Evolutionary conservation across 2,888 invertebrate genomes (phyloP), one percentile per base, ranked within the genome.

Genomic region (Tanaodytes sp.): DNA sequence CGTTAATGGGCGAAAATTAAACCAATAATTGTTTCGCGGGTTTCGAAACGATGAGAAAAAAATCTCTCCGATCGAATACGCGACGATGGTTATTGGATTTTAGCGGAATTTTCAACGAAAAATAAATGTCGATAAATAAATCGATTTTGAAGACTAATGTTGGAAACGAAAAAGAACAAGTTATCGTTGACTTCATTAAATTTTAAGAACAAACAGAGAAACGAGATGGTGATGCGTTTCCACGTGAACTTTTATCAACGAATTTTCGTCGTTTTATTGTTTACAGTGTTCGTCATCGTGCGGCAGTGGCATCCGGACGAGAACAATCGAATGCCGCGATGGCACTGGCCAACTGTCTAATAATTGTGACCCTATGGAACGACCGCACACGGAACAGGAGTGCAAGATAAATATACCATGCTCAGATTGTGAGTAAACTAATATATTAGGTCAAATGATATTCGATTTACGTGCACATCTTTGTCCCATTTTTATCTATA

Each of bases 261-360:
- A n/a, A n/a, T 12, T 33, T 33, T 8, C 33, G 33, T 33, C 4
- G 4, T 8, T 23, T 23, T 23, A 8, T 15, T 12, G 11, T 72
- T 71, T 19, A 15, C 87, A 96, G 95, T 97, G 97, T 82, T 96
- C 96, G n/a, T 94, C 93, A 8, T 93, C 93, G 8, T 97, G 97
- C 81, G 97, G 96, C 8, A 93, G 90, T 81, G 97, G 97, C 0
- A 87, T 92, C 27, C 94, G 94, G 85, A 91, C 91, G 18, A 89
- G 97, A 14, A 90, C 90, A 30, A 92, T 96, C 49, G 92, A 93
- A 79, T 97, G 97, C 82, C 88, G 91, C 64, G 91, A 89, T 59
- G 83, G 81, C 18, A 81, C 82, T 51, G 82, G 82, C 15, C 75
- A 79, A 40, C 75, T 80, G 27, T 82, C 85, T 19, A 75, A 76